These are phyloP conservation scores for Gortyna flavago DNA, from an alignment of 2,888 invertebrate species.

Conservation along the genomic window DNA sequence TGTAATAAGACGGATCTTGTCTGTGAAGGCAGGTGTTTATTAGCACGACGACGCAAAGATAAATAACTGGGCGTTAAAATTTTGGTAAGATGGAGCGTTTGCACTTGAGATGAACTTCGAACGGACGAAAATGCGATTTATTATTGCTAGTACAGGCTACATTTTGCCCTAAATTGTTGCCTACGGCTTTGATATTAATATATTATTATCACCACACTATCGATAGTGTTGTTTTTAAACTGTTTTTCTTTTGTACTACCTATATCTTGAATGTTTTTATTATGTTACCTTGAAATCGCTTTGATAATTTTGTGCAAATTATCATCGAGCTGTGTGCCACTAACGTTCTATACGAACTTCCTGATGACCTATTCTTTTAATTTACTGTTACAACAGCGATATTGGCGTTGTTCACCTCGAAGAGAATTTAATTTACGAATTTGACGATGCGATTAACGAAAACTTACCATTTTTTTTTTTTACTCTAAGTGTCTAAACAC, in stretches of 20 bases:
- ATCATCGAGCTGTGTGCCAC: constrained; percentile 25
- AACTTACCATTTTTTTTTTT: background rate
- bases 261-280: constrained; percentile 32
- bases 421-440: background rate
- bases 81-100: constrained; percentile 12
- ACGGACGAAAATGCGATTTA: background rate
- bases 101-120: background rate
- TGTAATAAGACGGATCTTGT: constrained; percentile 5
- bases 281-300: constrained; percentile 34
- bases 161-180: constrained; percentile 3
- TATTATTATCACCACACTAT: background rate
- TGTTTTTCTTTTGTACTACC: background rate
- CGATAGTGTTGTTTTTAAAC: background rate
- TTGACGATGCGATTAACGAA: background rate
- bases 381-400: constrained; percentile 9
- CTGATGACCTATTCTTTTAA: background rate
- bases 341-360: constrained; percentile 7
- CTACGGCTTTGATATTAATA: background rate
- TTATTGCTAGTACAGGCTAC: background rate
- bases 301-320: constrained; percentile 29
- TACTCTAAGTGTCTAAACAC: no score
- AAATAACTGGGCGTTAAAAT: background rate
- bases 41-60: background rate
- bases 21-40: constrained; percentile 13
- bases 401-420: background rate